Evolutionary conservation across 2,113 vertebrate species (phyloP), one percentile per base, ranked within the genome.

Genomic region (Tachuris rubrigastra): DNA sequence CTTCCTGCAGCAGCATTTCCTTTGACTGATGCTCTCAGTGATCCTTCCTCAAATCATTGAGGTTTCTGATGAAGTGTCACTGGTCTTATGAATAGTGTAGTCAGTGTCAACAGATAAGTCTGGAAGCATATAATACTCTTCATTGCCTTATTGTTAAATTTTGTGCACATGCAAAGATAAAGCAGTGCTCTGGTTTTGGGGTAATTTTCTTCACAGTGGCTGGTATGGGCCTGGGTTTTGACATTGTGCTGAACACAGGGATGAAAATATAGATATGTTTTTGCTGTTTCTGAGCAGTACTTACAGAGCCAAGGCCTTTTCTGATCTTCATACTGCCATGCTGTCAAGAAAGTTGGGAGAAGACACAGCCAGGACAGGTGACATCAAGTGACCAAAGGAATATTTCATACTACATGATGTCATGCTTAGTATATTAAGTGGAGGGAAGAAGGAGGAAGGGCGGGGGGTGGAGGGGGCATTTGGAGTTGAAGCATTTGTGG

Each of bases 11-110:
- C 18, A 89, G 4, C 15, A 5, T 33, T 49, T 20, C 22, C n/a
- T 87, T 76, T 75, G 15, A 11, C 28, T 52, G 49, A 31, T 55
- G 47, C 10, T 63, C 5, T 47, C 25, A 14, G 23, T 27, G 23
- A 31, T 41, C 25, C 22, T 37, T 52, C 42, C 15, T 82, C 20
- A 73, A 39, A 73, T 15, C 0, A 0, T 0, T 66, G 67, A 37
- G 27, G 8, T 89, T 91, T 75, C 49, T 83, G 22, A 30, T 18
- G 35, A 31, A 13, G 3, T 53, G 75, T 82, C 63, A 33, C 4
- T 41, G 49, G 5, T 62, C 21, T 77, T 73, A 7, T 12, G 58
- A 59, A 11, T 28, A 33, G 5, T 4, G 4, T 16, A 14, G 12
- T 62, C 59, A 22, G 0, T 14, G 18, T 50, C 83, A 52, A 55